Conservation (phyloP, 2,888 invertebrate genomes). For the Thelaira solivaga region DNA sequence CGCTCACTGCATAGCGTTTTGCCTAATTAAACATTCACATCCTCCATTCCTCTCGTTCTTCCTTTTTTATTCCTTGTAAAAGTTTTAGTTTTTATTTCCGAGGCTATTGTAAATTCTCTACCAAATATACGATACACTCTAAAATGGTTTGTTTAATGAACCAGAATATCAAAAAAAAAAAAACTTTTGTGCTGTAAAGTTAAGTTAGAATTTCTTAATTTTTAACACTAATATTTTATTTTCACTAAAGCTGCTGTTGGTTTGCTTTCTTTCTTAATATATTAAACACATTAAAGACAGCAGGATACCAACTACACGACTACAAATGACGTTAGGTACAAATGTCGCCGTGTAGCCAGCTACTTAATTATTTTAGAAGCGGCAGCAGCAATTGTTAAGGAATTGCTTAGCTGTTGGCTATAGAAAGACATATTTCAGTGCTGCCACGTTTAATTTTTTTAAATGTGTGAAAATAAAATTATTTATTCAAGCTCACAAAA, state of each 20-base stretch:
- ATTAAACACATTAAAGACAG: too few relatives aligned
- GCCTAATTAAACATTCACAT: conserved; percentile 54
- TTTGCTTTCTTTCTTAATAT: neutral
- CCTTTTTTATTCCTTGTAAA: neutral
- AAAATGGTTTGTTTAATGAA: conserved; percentile 47
- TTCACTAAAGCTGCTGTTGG: neutral
- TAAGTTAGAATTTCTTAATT: conserved; percentile 12
- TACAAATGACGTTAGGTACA: too few relatives aligned
- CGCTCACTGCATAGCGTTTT: conserved; percentile 46
- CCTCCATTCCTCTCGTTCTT: neutral
- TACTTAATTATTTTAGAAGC: too few relatives aligned
- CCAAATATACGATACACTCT: conserved; percentile 9
- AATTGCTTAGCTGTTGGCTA: too few relatives aligned
- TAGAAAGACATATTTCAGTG: too few relatives aligned
- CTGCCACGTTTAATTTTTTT: too few relatives aligned
- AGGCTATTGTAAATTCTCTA: conserved; percentile 8
- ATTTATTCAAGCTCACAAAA: too few relatives aligned
- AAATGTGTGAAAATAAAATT: too few relatives aligned
- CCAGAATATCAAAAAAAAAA: conserved; percentile 26
- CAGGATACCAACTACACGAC: too few relatives aligned
- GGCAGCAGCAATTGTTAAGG: too few relatives aligned
- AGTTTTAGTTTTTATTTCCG: neutral
- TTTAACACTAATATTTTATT: neutral
- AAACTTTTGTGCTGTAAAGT: neutral
- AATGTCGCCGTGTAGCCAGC: too few relatives aligned